Base-by-base conservation (phyloP, 2,113 vertebrate species). In the Cryptomyrus ogoouensis region DNA sequence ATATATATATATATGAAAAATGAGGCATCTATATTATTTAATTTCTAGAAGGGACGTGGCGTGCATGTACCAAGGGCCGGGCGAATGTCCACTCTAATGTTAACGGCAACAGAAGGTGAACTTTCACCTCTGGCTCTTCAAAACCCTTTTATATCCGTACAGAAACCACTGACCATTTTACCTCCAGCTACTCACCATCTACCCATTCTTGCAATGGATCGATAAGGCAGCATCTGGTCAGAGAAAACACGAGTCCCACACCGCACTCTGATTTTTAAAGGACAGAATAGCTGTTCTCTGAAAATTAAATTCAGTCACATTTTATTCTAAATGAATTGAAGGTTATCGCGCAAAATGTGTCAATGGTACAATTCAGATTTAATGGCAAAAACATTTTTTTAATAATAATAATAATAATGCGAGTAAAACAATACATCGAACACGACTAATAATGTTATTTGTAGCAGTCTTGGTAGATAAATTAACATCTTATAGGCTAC, bases 211-310 rank as follows among this genome's bases (percentile, higher is more conserved):
- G 87, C 92, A 90, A 92, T 92, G 92, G 94, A 95, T 96, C 94
- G 94, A 95, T 95, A 95, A 93, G 94, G 94, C 94, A 96, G 95
- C 95, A 96, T 96, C 95, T 95, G 95, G 93, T 96, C 91, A 93
- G 91, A 95, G 95, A 94, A 93, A 93, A 93, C 94, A 92, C 91
- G 92, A 93, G 94, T 95, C 95, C 94, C 95, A 95, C 94, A 94
- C 93, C 94, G 94, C 92, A 93, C 94, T 92, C 92, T 89, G 93
- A 83, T 92, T 92, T 92, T 91, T 93, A 93, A 94, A 94, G 93
- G 94, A 93, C 93, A 94, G 93, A 94, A 92, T 92, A 94, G 95
- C 94, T 95, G 94, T 94, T 96, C 95, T 94, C 94, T 94, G 93
- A 94, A 95, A 95, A 95, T 95, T 94, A 95, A 95, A 94, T 92